These are phyloP conservation scores for Junonia oenone DNA, from an alignment of 2,888 invertebrate species.

Conservation along the genomic window DNA sequence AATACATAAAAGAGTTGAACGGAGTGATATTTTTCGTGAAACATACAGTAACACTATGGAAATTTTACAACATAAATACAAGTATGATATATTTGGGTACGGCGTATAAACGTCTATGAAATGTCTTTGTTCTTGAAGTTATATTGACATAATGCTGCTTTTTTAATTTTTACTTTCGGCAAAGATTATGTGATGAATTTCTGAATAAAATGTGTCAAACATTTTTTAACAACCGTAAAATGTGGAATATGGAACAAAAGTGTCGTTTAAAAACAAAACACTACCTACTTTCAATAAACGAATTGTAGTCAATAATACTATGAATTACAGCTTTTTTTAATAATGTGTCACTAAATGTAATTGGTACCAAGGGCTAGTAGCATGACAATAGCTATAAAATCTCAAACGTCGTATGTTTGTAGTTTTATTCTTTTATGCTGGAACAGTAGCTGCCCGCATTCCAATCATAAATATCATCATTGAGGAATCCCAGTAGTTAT, in stretches of 20 bases:
- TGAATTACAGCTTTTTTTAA: not conserved
- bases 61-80: conserved; percentile 2
- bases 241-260: too few relatives aligned
- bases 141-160: not conserved
- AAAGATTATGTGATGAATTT: too few relatives aligned
- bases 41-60: conserved; percentile 17
- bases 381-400: not conserved
- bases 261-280: too few relatives aligned
- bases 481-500: conserved; percentile 31
- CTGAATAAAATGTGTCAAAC: too few relatives aligned
- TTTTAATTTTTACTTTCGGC: not conserved
- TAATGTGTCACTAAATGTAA: too few relatives aligned
- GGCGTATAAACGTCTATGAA: not conserved
- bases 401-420: not conserved
- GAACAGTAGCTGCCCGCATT: conserved; percentile 20
- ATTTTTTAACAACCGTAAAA: too few relatives aligned
- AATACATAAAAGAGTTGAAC: conserved; percentile 55
- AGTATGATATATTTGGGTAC: not conserved
- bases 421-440: conserved; percentile 9
- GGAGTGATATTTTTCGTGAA: conserved; percentile 44
- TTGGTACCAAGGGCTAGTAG: not conserved
- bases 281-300: too few relatives aligned
- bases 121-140: not conserved
- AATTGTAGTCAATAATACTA: too few relatives aligned
- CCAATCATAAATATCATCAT: conserved; percentile 34